Evolutionary conservation across 1,140 invertebrate genomes (phyloP).

Genomic region (roundworm (Caenorhabditis elegans)): WBcel235 BX284602.5:4739001-4739500

Average conservation of each 20-base stretch:
- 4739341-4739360: too few relatives aligned
- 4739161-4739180: too few relatives aligned
- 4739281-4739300: constrained; percentile 62
- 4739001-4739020: too few relatives aligned
- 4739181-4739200: constrained; percentile 6
- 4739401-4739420: constrained; percentile 63
- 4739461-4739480: constrained; percentile 72
- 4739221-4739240: constrained; percentile 65
- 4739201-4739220: constrained; percentile 47
- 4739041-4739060: too few relatives aligned
- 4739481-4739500: constrained; percentile 71
- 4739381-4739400: constrained; percentile 59
- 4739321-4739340: constrained; percentile 55
- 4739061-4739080: too few relatives aligned
- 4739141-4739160: too few relatives aligned
- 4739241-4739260: constrained; percentile 65
- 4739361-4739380: constrained; percentile 55
- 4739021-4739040: too few relatives aligned
- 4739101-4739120: too few relatives aligned
- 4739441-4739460: constrained; percentile 66
- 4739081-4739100: too few relatives aligned
- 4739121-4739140: too few relatives aligned
- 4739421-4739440: constrained; percentile 64
- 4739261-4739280: constrained; percentile 57
- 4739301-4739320: constrained; percentile 63